Conservation (phyloP, 2,888 invertebrate genomes). For the Cylloceria caligata region DNA sequence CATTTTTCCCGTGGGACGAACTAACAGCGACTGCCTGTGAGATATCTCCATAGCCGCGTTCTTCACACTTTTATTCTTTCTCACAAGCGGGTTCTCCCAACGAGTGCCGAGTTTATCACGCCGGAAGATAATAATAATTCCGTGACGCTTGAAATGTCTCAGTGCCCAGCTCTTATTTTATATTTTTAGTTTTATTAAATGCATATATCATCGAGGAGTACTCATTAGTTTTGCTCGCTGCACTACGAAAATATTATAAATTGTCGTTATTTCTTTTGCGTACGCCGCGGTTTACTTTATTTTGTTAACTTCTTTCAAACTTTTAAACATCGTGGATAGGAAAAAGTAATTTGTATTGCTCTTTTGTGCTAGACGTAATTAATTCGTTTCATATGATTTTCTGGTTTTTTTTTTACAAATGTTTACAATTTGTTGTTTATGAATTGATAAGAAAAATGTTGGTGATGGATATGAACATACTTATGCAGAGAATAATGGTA, state of each 20-base stretch:
- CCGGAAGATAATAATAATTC: conserved; percentile 47
- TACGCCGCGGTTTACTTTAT: neutral
- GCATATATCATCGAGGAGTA: conserved; percentile 5
- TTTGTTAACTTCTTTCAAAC: neutral
- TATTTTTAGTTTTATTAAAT: conserved; percentile 25
- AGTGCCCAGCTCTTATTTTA: conserved; percentile 18
- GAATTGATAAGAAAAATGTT: neutral
- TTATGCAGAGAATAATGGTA: neutral
- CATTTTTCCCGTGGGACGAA: conserved; percentile 55
- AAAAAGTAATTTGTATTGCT: neutral
- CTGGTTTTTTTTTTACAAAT: too few species aligned
- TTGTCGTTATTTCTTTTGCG: neutral
- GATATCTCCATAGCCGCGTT: conserved; percentile 55
- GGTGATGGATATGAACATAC: neutral
- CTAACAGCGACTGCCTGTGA: conserved; percentile 19
- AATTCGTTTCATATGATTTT: too few species aligned
- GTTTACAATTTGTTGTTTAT: too few species aligned
- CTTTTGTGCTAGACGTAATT: neutral
- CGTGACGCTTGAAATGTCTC: conserved; percentile 31
- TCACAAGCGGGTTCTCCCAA: conserved; percentile 31
- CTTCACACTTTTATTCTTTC: conserved; percentile 54
- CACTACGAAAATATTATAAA: conserved; percentile 12
- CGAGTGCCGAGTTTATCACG: conserved; percentile 51
- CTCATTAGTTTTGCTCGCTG: conserved; percentile 9
- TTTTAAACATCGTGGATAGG: neutral